Conservation (phyloP, 2,113 vertebrate genomes). For the Campylorhamphus procurvoides region DNA sequence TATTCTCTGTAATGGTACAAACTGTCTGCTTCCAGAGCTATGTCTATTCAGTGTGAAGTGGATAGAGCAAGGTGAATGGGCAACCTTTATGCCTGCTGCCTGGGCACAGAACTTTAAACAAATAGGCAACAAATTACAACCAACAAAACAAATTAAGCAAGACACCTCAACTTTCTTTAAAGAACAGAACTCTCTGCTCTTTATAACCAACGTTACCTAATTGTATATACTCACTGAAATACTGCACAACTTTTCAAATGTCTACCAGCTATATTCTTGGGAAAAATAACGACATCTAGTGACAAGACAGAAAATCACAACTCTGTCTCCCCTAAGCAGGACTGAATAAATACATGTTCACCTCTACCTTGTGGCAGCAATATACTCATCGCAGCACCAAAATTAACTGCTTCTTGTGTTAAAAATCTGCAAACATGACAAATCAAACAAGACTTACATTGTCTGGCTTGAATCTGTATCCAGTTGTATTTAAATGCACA, state of each 20-base stretch:
- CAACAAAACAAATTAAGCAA: background rate
- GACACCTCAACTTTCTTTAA: background rate
- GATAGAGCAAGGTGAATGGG: background rate
- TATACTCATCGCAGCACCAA: background rate
- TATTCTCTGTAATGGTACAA: background rate
- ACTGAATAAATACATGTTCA: background rate
- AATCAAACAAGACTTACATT: background rate
- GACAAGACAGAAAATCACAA: slow-evolving; percentile 64
- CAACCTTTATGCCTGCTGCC: background rate
- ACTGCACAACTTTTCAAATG: background rate
- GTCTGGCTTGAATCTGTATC: background rate
- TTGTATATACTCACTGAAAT: background rate
- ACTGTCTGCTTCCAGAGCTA: background rate
- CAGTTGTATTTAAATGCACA: background rate
- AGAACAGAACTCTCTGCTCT: background rate
- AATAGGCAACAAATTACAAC: background rate
- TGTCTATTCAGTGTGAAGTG: background rate
- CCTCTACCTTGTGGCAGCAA: background rate
- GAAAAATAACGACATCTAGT: slow-evolving; percentile 76
- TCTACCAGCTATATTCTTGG: background rate
- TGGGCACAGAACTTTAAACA: background rate
- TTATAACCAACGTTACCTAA: background rate
- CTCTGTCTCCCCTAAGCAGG: background rate
- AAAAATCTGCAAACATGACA: background rate
- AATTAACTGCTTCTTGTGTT: background rate